A percentile compares a stretch with the other conserved stretches of the same genome.
Evolutionary conservation across 2,888 invertebrate genomes (phyloP).

Genomic region (Lasioglossum pauxillum): DNA sequence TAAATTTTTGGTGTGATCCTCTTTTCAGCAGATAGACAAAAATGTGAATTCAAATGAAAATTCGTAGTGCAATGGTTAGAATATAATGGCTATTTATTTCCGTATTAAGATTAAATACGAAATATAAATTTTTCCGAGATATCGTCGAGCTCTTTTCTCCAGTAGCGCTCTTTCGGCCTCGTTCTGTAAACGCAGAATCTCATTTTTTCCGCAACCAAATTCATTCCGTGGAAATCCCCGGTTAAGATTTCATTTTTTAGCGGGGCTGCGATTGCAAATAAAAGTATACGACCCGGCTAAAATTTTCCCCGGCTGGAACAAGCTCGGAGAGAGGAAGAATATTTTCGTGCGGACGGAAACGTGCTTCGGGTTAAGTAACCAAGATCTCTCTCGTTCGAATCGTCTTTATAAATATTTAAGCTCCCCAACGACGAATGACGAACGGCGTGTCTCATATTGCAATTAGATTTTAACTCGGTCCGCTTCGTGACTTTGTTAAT

Average conservation of each 20-base stretch:
- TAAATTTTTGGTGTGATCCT: not conserved
- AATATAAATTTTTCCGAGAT: not conserved
- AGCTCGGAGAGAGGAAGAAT: not conserved
- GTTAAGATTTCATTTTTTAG: conserved; percentile 12
- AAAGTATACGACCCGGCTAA: conserved; percentile 6
- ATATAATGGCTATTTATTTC: not conserved
- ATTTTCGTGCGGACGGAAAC: conserved; percentile 3
- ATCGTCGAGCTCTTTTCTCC: not conserved
- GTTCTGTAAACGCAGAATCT: conserved; percentile 5
- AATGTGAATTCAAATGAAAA: not conserved
- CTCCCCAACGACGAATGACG: conserved; percentile 3
- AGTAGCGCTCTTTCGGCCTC: not conserved
- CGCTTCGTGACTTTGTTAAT: conserved; percentile 39
- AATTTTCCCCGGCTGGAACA: not conserved
- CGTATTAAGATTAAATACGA: not conserved
- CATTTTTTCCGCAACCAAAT: not conserved
- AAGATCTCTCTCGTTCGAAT: not conserved
- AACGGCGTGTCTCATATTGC: conserved; percentile 1
- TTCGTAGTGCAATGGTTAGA: not conserved
- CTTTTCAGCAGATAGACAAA: not conserved
- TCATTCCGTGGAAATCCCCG: conserved; percentile 4
- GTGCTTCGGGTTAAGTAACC: not conserved
- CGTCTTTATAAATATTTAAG: conserved; percentile 23
- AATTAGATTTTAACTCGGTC: conserved; percentile 24
- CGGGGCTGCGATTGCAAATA: not conserved